Conservation (phyloP, 2,888 invertebrate genomes). For the Ectropis crepuscularia region DNA sequence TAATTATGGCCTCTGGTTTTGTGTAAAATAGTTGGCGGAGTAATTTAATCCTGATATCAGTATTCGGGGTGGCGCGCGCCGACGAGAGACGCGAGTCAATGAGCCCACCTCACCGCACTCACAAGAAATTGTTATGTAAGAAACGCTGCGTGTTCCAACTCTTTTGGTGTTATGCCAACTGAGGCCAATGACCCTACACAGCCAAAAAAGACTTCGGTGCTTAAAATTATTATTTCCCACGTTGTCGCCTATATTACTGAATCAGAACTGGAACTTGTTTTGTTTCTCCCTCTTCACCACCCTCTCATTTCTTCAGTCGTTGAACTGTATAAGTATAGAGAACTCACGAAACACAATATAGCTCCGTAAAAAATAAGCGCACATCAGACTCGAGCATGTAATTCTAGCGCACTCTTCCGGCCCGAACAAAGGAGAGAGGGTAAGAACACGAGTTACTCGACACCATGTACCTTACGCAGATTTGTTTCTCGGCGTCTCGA, state of each 20-base stretch:
- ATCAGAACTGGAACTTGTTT: slow-evolving; percentile 68
- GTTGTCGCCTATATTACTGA: slow-evolving; percentile 53
- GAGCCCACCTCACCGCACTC: slow-evolving; percentile 54
- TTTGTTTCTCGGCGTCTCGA: slow-evolving; percentile 78
- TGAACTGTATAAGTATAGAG: slow-evolving; percentile 81
- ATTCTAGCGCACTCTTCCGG: slow-evolving; percentile 85
- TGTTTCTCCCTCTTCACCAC: slow-evolving; percentile 67
- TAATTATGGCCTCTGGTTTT: slow-evolving; percentile 83
- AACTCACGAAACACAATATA: slow-evolving; percentile 80
- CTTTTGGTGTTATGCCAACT: slow-evolving; percentile 45
- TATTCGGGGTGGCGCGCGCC: slow-evolving; percentile 73
- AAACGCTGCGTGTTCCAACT: slow-evolving; percentile 51
- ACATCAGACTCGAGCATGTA: slow-evolving; percentile 84
- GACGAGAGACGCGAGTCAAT: slow-evolving; percentile 66
- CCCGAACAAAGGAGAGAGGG: slow-evolving; percentile 84
- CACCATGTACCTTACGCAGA: slow-evolving; percentile 84
- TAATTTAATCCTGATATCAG: slow-evolving; percentile 82
- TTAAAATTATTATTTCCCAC: slow-evolving; percentile 49
- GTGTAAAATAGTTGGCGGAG: slow-evolving; percentile 83
- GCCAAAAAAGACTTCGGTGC: slow-evolving; percentile 20
- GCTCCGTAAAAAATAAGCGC: slow-evolving; percentile 84
- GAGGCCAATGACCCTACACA: slow-evolving; percentile 26
- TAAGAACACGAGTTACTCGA: slow-evolving; percentile 85
- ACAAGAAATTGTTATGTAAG: slow-evolving; percentile 55
- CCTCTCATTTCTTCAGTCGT: slow-evolving; percentile 80